These are phyloP conservation scores for Salminus brasiliensis DNA, from an alignment of 2,113 vertebrate genomes.

Conservation along the genomic window DNA sequence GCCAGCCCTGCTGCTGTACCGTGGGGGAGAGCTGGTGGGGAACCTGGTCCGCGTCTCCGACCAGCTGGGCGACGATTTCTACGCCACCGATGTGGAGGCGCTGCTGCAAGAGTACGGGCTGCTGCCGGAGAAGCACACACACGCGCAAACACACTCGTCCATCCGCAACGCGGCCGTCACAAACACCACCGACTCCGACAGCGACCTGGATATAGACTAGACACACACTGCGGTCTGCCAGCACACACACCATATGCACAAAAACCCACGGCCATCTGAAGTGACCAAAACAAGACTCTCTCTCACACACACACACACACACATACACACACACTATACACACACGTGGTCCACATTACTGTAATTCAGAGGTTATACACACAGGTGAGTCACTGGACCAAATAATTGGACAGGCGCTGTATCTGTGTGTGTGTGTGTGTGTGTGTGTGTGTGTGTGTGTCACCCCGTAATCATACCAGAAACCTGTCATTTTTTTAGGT, in stretches of 20 bases:
- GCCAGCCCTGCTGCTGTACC: conserved; percentile 92
- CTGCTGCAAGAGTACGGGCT: conserved; percentile 93
- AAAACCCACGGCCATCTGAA: background rate
- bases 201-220: conserved; percentile 94
- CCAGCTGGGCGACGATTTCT: conserved; percentile 97
- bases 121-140: conserved; percentile 85
- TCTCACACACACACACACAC: conserved; percentile 19
- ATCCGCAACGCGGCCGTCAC: conserved; percentile 78
- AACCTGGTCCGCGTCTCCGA: conserved; percentile 97
- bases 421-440: conserved; percentile 23
- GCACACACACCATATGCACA: background rate
- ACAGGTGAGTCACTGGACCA: conserved; percentile 25
- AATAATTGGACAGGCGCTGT: conserved; percentile 18
- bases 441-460: background rate
- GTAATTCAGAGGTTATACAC: background rate
- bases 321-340: background rate
- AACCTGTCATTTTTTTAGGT: background rate
- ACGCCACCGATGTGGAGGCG: conserved; percentile 93
- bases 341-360: no score
- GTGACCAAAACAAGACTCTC: conserved; percentile 27
- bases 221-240: background rate
- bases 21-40: conserved; percentile 90
- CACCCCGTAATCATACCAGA: conserved; percentile 17
- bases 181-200: conserved; percentile 85
- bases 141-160: conserved; percentile 58